Percentiles rank a stretch among this genome's conserved stretches.
These are phyloP conservation scores for Caerostris darwini DNA, from an alignment of 1,140 invertebrate genomes.

Conservation along the genomic window DNA sequence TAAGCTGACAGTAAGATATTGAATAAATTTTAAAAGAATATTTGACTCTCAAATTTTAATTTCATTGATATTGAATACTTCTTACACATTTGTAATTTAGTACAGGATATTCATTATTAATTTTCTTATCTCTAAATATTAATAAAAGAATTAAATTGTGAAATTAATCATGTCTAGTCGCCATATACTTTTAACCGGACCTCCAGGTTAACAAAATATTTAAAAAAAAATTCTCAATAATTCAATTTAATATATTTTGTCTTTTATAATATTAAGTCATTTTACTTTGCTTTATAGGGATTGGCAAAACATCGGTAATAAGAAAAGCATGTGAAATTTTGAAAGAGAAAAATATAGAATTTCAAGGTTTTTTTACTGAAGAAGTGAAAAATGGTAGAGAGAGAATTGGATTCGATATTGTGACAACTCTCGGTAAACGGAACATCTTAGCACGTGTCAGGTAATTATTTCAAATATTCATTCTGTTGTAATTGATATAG, in stretches of 20 bases:
- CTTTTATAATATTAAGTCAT: neutral
- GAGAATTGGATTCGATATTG: constrained; percentile 86
- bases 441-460: constrained; percentile 83
- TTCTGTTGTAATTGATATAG: no score
- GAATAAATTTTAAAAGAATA: no score
- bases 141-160: no score
- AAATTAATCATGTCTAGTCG: neutral
- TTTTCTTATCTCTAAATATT: no score
- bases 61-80: no score
- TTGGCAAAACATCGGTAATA: constrained; percentile 86
- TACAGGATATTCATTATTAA: no score
- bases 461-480: constrained; percentile 79
- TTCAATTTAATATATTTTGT: neutral
- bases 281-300: constrained; percentile 80
- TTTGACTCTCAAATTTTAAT: no score
- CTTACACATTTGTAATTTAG: no score
- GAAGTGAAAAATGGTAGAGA: constrained; percentile 83
- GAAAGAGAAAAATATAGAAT: constrained; percentile 80
- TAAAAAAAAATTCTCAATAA: neutral
- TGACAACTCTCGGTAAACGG: constrained; percentile 83
- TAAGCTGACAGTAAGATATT: no score
- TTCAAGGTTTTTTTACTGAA: constrained; percentile 86
- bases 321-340: constrained; percentile 83
- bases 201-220: constrained; percentile 11
- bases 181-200: constrained; percentile 51